These are phyloP conservation scores for Australoheros facetus DNA, from an alignment of 2,797 vertebrate genomes.

Conservation along the genomic window DNA sequence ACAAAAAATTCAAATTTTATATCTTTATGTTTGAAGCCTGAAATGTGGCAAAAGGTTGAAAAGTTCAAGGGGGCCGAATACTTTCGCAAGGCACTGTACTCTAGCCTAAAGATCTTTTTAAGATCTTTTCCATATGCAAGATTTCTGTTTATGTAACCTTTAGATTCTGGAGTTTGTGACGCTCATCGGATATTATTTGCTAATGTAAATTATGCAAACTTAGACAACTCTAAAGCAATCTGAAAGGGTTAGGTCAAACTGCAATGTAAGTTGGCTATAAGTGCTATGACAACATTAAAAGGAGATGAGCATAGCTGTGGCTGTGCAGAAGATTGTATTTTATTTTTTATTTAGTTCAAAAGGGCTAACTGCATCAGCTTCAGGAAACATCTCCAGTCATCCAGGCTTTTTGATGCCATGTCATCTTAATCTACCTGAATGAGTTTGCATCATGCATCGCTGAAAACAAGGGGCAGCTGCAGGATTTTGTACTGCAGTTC, in stretches of 20 bases:
- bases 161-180: neutral
- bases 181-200: neutral
- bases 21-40: no score
- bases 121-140: neutral
- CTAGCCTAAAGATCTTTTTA: conserved; percentile 1
- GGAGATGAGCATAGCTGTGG: conserved; percentile 27
- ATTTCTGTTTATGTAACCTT: conserved; percentile 8
- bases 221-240: conserved; percentile 14
- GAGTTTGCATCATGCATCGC: conserved; percentile 27
- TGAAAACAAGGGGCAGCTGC: conserved; percentile 40
- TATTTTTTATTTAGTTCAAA: conserved; percentile 27
- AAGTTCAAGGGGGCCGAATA: no score
- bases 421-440: conserved; percentile 35
- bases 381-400: conserved; percentile 47
- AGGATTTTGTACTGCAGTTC: conserved; percentile 21
- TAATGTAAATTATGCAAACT: conserved; percentile 3
- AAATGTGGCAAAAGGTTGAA: no score
- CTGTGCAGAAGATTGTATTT: conserved; percentile 15
- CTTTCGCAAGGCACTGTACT: neutral
- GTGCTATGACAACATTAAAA: conserved; percentile 45
- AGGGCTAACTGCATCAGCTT: conserved; percentile 14
- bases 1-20: no score
- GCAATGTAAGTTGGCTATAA: conserved; percentile 3
- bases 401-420: conserved; percentile 22
- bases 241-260: conserved; percentile 26